Base-by-base conservation (phyloP, 2,113 vertebrate genomes). In the Scartelaos histophorus region DNA sequence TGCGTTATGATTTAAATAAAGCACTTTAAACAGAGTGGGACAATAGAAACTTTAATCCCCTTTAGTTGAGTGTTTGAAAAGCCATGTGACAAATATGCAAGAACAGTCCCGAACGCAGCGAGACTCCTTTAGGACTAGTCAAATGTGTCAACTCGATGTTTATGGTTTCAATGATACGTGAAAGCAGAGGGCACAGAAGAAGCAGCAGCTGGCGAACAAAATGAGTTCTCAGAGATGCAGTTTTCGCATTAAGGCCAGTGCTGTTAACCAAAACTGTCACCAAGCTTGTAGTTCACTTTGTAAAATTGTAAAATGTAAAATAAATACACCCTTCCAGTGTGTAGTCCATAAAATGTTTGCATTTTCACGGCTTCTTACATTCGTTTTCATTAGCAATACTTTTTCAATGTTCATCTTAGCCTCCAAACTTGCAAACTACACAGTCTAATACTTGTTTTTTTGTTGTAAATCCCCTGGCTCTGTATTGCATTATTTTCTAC, bases 111-210 rank as follows among this genome's bases (percentile, higher is more conserved):
- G 11, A 84, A 84, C 61, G 56, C 73, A 22, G 73, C 25, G 13
- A 66, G 81, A 72, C 21, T 64, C 69, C 74, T 84, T 88, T 76
- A 56, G 47, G 60, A 80, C 81, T 58, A 73, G 82, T 70, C 80
- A 75, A 83, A 88, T 84, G 87, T 86, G 89, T 89, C 90, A 88
- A 34, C 73, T 74, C 76, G 7, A 89, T 90, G 87, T 91, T 88
- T 91, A 88, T 49, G 82, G 85, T 78, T 25, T 69, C 19, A 2
- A 25, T 83, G 86, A 91, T 76, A 88, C 88, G 71, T 87, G 82
- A 86, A 87, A 86, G 34, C 74, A 51, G 67, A 65, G 86, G 73
- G 75, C 79, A 65, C 3, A 57, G 62, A 17, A 53, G 82, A 74
- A 82, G 73, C 70, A 68, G 75, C 78, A 35, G 60, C 77, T 29